These are phyloP conservation scores for Cricetomys ansorgei DNA, from an alignment of 2,113 vertebrate species.

Conservation along the genomic window DNA sequence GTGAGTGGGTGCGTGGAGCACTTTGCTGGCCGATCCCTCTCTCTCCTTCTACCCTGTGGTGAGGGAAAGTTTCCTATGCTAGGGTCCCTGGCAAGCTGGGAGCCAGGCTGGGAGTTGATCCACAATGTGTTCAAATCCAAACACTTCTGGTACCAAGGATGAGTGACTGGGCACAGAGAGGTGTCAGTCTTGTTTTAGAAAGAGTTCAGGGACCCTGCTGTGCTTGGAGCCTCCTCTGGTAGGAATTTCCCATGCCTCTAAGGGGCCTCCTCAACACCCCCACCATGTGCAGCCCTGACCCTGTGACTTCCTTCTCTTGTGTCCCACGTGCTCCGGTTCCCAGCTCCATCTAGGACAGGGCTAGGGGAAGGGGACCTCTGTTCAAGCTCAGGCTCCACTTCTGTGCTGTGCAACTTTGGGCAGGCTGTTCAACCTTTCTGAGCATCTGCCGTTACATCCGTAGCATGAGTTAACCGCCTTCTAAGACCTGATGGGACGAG, in stretches of 20 bases:
- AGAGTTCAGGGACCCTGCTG: background rate
- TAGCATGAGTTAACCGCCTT: background rate
- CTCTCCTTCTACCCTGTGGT: background rate
- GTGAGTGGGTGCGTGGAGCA: background rate
- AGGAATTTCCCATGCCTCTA: background rate
- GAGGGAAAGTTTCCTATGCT: background rate
- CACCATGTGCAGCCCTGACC: accelerated
- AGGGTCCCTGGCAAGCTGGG: background rate
- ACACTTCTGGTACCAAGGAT: background rate
- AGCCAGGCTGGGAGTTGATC: background rate
- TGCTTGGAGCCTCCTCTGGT: too few relatives aligned
- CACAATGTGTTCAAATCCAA: background rate
- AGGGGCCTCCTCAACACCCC: too few relatives aligned
- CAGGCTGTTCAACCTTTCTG: background rate
- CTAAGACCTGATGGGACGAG: background rate
- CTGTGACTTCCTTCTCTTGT: background rate
- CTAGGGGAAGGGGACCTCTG: accelerated
- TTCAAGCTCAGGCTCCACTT: background rate
- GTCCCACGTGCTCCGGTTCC: background rate
- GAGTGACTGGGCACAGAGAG: background rate
- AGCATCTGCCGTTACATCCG: background rate
- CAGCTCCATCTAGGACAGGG: background rate
- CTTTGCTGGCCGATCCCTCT: background rate
- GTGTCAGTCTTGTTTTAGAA: background rate
- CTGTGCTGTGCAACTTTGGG: background rate